Evolutionary conservation across 53 echinoderm and acorn worm species (phyloP).

Genomic region (Antedon mediterranea): DNA sequence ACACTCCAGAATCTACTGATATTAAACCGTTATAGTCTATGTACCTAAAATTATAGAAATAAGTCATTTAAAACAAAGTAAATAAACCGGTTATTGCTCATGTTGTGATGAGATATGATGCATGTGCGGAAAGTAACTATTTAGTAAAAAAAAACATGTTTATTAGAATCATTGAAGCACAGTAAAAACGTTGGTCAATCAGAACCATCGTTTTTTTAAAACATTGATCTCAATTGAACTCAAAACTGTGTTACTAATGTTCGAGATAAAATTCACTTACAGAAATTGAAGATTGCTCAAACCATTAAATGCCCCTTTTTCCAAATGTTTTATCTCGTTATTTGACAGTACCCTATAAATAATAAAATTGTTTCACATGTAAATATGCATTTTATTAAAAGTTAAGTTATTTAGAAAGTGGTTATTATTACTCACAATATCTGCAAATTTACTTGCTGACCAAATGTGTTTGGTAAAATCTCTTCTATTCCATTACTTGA

Average conservation of each 20-base stretch:
- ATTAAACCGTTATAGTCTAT: slow-evolving; percentile 50
- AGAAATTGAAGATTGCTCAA: slow-evolving; percentile 20
- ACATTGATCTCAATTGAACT: neutral
- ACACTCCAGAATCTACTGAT: slow-evolving; percentile 34
- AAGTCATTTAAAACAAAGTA: neutral
- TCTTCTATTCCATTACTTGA: slow-evolving; percentile 49
- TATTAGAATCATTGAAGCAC: too few species aligned
- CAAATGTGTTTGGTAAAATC: slow-evolving; percentile 40
- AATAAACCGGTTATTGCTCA: neutral
- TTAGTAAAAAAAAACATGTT: too few species aligned
- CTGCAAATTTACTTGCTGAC: slow-evolving; percentile 44
- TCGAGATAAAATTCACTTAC: slow-evolving; percentile 39
- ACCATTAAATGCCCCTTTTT: slow-evolving; percentile 38
- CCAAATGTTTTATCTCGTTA: slow-evolving; percentile 28
- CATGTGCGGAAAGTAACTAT: too few species aligned
- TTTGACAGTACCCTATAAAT: slow-evolving; percentile 26
- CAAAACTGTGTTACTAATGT: neutral
- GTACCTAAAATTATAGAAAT: slow-evolving; percentile 25
- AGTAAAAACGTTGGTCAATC: too few species aligned
- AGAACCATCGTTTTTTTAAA: too few species aligned
- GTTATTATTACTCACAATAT: slow-evolving; percentile 63
- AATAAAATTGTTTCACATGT: too few species aligned
- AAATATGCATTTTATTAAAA: neutral
- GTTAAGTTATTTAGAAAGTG: too few species aligned
- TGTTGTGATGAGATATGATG: too few species aligned